Percentiles rank a stretch among this genome's conserved stretches.
These are phyloP conservation scores for Teleogryllus occipitalis DNA, from an alignment of 1,140 invertebrate species.

Conservation along the genomic window DNA sequence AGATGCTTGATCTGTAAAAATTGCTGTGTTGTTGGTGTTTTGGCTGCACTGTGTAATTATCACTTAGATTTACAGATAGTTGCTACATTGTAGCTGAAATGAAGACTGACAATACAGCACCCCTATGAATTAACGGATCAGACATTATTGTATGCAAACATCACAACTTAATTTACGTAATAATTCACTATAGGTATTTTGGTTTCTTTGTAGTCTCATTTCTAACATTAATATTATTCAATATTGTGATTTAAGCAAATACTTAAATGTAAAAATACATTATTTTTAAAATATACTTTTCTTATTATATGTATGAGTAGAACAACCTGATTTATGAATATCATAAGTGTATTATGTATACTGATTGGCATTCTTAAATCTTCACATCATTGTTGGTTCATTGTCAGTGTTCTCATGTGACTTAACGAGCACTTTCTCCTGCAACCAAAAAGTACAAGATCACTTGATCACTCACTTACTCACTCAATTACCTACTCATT, in stretches of 20 bases:
- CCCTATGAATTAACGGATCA: background rate
- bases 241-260: too few relatives aligned
- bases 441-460: background rate
- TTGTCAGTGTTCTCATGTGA: conserved; percentile 18
- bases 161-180: too few relatives aligned
- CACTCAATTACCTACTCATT: background rate
- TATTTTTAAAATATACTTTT: background rate
- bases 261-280: too few relatives aligned
- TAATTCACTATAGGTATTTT: too few relatives aligned
- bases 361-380: conserved; percentile 11
- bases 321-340: background rate
- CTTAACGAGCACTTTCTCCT: conserved; percentile 7
- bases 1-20: background rate
- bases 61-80: background rate
- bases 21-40: background rate
- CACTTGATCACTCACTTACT: background rate
- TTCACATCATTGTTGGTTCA: conserved; percentile 8
- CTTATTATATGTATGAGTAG: background rate
- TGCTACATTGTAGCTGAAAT: conserved; percentile 1
- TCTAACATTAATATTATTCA: too few relatives aligned
- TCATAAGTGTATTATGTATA: background rate
- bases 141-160: too few relatives aligned
- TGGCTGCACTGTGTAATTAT: conserved; percentile 1
- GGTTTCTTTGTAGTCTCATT: too few relatives aligned
- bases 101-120: background rate